Evolutionary conservation across 1,140 invertebrate genomes (phyloP), one percentile per base, ranked within the genome.

Genomic region (Portunus trituberculatus): DNA sequence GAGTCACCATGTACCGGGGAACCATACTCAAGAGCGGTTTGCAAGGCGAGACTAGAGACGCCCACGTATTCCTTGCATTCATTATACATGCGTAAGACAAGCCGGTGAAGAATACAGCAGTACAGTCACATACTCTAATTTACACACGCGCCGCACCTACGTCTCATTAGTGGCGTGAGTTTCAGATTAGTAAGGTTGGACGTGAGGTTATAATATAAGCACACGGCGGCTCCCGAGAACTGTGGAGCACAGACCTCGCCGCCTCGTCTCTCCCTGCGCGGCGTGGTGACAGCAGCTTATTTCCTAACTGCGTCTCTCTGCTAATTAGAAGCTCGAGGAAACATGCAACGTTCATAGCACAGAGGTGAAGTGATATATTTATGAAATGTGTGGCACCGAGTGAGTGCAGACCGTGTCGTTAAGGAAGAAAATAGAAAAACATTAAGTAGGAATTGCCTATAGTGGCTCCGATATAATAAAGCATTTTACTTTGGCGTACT

Each of bases 161-260:
- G 67, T 76, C 67, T 76, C 20, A 76, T 76, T 76, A 76, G 67
- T n/a, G 67, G 67, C 67, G n/a, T 76, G 67, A n/a, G 67, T 76
- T 76, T n/a, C 20, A 76, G 67, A 76, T 76, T 76, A 76, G 67
- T 76, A 25, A 76, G 67, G 20, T 76, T 7, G 67, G 67, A 76
- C 67, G 67, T 76, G 67, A 76, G 67, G n/a, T 76, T 76, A 59
- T 20, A 39, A 39, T 59, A 59, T 59, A 76, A n/a, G 67, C 12
- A 20, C n/a, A 7, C 52, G 12, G 67, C 25, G n/a, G 6, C 67
- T 76, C 25, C n/a, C 67, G 25, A 1, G 67, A 76, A n/a, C 67
- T 25, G 12, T n/a, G 67, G n/a, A n/a, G 4, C 67, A n/a, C 67
- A 59, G 16, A 1, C 20, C 16, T 7, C 67, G 12, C 20, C 25